Conservation (phyloP, 2,113 vertebrate species). For the Reinhardtius hippoglossoides region DNA sequence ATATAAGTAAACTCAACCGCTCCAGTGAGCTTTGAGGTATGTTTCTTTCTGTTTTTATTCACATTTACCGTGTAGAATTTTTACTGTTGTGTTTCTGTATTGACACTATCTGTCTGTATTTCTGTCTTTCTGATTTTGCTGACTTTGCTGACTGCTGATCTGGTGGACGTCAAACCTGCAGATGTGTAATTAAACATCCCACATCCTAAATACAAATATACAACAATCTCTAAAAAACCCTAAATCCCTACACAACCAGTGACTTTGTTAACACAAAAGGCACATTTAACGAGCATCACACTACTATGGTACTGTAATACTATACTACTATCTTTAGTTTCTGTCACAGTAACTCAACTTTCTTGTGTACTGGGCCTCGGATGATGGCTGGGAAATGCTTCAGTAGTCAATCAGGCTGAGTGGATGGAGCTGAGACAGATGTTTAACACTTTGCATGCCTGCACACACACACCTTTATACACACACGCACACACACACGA, state of each 20-base stretch:
- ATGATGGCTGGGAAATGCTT: constrained; percentile 40
- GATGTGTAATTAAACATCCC: not conserved
- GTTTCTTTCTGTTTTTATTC: constrained; percentile 40
- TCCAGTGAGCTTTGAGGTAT: constrained; percentile 44
- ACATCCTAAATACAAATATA: too few relatives aligned
- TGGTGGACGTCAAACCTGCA: not conserved
- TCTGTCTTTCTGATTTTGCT: too few relatives aligned
- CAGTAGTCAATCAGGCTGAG: constrained; percentile 25
- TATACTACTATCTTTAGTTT: not conserved
- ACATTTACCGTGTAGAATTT: not conserved
- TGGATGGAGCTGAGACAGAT: constrained; percentile 71
- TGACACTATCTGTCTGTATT: too few relatives aligned
- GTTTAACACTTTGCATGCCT: constrained; percentile 61
- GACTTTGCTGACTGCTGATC: not conserved
- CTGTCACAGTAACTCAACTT: constrained; percentile 4
- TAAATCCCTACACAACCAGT: not conserved
- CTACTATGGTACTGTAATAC: not conserved
- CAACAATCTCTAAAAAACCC: too few relatives aligned
- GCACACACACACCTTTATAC: not conserved
- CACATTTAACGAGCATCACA: not conserved
- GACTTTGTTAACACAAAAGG: not conserved
- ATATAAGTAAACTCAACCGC: constrained; percentile 50
- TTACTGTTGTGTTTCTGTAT: too few relatives aligned
- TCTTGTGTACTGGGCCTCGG: not conserved
- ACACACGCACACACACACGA: not conserved